Conservation (phyloP, 2,888 invertebrate genomes). For the Adela reaumurella region DNA sequence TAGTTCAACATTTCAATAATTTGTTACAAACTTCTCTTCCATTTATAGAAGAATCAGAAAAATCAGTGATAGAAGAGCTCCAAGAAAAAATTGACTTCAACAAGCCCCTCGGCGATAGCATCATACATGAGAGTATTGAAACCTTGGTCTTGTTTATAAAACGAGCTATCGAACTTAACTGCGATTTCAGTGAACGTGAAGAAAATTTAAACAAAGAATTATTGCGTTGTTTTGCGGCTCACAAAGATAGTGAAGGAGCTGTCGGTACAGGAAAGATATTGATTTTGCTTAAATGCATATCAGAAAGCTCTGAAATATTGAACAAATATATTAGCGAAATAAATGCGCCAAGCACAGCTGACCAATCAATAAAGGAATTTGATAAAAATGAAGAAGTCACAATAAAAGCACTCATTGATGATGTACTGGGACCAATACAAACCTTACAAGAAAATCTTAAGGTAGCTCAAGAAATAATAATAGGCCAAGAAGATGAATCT, state of each 20-base stretch:
- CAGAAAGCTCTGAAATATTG: constrained; percentile 30
- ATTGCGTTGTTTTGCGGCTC: constrained; percentile 22
- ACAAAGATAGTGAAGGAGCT: constrained; percentile 29
- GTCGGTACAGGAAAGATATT: constrained; percentile 26
- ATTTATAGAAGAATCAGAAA: constrained; percentile 16
- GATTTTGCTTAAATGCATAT: constrained; percentile 32
- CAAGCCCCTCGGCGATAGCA: constrained; percentile 13
- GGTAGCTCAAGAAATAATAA: constrained; percentile 26
- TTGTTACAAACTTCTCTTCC: constrained; percentile 5
- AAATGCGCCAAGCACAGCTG: constrained; percentile 12
- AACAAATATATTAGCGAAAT: constrained; percentile 18
- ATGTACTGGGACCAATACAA: constrained; percentile 32
- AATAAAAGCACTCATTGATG: constrained; percentile 23
- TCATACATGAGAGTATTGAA: constrained; percentile 19
- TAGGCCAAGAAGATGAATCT: constrained; percentile 25
- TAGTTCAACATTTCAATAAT: background rate
- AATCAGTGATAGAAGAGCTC: constrained; percentile 21
- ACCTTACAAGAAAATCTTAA: constrained; percentile 28
- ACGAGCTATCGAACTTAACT: constrained; percentile 11
- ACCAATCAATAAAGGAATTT: constrained; percentile 16
- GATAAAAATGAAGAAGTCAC: constrained; percentile 17
- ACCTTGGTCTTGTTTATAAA: constrained; percentile 19
- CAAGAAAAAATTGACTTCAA: constrained; percentile 11
- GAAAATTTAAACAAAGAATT: constrained; percentile 18
- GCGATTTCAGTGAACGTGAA: constrained; percentile 12